These are phyloP conservation scores for Mola mola DNA, from an alignment of 2,113 vertebrate genomes.

Conservation along the genomic window DNA sequence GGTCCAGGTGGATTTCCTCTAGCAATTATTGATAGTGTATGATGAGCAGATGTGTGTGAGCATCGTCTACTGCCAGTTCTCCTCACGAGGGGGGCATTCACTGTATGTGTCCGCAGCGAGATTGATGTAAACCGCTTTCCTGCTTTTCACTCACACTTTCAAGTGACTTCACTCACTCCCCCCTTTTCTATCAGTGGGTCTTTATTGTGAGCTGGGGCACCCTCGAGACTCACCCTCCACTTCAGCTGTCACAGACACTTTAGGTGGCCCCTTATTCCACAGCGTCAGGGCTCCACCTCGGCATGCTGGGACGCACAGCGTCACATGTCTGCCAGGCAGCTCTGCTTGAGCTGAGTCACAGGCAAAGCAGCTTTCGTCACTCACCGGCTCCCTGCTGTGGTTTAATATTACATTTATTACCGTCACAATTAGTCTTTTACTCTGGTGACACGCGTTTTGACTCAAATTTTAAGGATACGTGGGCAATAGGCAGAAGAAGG, in stretches of 20 bases:
- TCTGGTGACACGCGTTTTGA: no score
- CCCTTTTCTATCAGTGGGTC: slow-evolving; percentile 25
- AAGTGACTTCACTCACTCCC: slow-evolving; percentile 33
- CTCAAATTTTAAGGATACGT: no score
- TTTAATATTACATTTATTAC: no score
- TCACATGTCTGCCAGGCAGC: slow-evolving; percentile 23
- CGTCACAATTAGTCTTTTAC: no score
- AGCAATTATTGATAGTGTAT: slow-evolving; percentile 50
- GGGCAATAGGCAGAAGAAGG: no score
- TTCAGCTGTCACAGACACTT: slow-evolving; percentile 57
- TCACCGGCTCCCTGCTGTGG: no score
- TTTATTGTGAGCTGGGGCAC: slow-evolving; percentile 3
- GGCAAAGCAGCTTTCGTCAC: no score
- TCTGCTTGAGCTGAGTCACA: no score
- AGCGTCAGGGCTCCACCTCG: slow-evolving; percentile 39
- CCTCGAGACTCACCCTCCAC: slow-evolving; percentile 35
- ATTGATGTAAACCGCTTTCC: slow-evolving; percentile 26
- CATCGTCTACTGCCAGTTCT: slow-evolving; percentile 34
- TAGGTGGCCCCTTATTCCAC: slow-evolving; percentile 35
- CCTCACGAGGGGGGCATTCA: slow-evolving; percentile 30
- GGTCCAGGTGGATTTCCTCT: slow-evolving; percentile 27
- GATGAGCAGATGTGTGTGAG: slow-evolving; percentile 27
- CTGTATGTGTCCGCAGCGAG: slow-evolving; percentile 21
- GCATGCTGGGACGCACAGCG: slow-evolving; percentile 14
- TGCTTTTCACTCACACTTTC: slow-evolving; percentile 32